These are phyloP conservation scores for Helleia helle DNA, from an alignment of 2,888 invertebrate genomes.

Conservation along the genomic window DNA sequence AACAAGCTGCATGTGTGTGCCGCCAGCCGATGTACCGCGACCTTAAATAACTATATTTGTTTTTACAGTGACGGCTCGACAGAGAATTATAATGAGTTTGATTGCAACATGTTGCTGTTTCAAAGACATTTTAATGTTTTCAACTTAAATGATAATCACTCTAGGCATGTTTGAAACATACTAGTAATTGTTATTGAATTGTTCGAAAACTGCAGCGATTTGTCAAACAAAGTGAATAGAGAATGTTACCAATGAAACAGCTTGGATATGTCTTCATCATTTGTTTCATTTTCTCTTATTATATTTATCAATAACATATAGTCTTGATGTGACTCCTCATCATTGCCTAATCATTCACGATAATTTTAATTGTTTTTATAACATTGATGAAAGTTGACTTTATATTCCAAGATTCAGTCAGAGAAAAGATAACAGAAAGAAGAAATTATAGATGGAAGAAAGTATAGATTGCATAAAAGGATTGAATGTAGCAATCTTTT, in stretches of 20 bases:
- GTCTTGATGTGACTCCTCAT: not conserved
- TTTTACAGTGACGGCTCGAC: constrained; percentile 71
- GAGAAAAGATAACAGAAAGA: not conserved
- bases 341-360: not conserved
- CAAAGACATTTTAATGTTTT: constrained; percentile 66
- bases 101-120: constrained; percentile 62
- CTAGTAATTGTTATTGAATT: constrained; percentile 3
- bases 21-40: constrained; percentile 34
- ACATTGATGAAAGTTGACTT: not conserved
- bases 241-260: not conserved
- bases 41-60: constrained; percentile 67
- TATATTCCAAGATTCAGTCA: not conserved
- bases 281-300: not conserved
- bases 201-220: not conserved
- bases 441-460: not conserved
- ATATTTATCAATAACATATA: not conserved
- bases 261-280: not conserved
- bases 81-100: constrained; percentile 59
- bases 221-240: not conserved
- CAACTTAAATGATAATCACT: constrained; percentile 54
- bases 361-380: not conserved
- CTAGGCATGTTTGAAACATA: constrained; percentile 57
- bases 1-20: constrained; percentile 34
- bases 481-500: no score
- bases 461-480: no score